Evolutionary conservation across 2,113 vertebrate genomes (phyloP).

Genomic region (Entomyzon cyanotis): DNA sequence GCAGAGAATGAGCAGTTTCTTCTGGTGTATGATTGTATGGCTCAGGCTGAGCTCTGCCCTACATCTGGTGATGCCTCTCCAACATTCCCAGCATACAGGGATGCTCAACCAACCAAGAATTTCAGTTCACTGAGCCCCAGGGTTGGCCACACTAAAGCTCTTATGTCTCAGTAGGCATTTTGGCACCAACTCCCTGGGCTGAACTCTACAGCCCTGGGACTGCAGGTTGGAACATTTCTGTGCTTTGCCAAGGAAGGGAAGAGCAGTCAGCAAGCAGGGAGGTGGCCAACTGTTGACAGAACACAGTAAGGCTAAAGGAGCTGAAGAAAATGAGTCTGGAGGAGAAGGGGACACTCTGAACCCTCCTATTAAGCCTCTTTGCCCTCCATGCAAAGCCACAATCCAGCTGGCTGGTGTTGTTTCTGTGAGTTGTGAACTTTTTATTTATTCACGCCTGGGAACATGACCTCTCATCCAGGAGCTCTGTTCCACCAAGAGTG

Average conservation of each 20-base stretch:
- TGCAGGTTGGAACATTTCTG: neutral
- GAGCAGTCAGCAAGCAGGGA: neutral
- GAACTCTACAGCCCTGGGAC: neutral
- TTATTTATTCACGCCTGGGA: conserved; percentile 38
- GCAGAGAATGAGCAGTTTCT: neutral
- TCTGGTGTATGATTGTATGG: too few species aligned
- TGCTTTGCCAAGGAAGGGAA: neutral
- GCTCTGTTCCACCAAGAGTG: neutral
- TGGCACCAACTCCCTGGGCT: neutral
- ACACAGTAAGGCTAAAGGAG: neutral
- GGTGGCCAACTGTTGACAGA: neutral
- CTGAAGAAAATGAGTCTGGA: neutral
- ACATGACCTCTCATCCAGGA: neutral
- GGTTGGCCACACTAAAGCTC: neutral
- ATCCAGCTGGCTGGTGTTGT: neutral
- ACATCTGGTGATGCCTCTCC: neutral
- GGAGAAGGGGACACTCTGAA: neutral
- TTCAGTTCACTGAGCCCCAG: accelerated
- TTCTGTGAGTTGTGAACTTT: neutral
- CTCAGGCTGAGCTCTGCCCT: neutral
- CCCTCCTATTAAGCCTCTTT: neutral
- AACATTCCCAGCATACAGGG: neutral
- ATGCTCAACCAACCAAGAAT: neutral
- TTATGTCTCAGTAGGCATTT: neutral
- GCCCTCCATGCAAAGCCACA: neutral